Evolutionary conservation across 2,113 vertebrate species (phyloP).

Genomic region (Aleadryas rufinucha): DNA sequence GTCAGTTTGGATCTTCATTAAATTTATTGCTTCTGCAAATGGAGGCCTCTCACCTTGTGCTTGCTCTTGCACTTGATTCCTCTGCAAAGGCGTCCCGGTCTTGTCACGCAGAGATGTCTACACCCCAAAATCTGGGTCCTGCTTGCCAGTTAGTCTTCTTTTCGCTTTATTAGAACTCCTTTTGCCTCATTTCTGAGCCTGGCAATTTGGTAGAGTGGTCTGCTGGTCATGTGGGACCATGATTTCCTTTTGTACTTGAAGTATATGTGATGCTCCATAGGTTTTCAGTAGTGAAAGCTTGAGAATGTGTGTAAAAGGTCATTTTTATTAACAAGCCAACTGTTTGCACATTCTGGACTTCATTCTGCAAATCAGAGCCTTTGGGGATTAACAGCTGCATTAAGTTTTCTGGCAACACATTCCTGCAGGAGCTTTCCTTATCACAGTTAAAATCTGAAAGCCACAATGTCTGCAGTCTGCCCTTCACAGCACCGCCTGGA

Average conservation of each 20-base stretch:
- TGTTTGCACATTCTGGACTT: not conserved
- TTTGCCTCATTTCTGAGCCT: not conserved
- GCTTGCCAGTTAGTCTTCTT: not conserved
- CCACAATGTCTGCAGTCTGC: not conserved
- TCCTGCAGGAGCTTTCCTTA: conserved; percentile 9
- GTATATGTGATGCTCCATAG: not conserved
- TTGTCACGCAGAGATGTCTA: not conserved
- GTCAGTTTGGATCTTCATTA: not conserved
- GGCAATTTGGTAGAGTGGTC: not conserved
- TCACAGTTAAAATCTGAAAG: not conserved
- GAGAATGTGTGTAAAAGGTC: not conserved
- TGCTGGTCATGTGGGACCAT: not conserved
- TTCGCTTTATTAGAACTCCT: not conserved
- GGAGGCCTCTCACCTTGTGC: not conserved
- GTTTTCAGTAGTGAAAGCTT: not conserved
- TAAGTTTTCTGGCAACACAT: not conserved
- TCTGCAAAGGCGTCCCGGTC: not conserved
- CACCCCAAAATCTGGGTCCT: not conserved
- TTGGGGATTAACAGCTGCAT: conserved; percentile 16
- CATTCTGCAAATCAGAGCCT: not conserved
- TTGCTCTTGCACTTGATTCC: not conserved
- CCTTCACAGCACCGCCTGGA: not conserved
- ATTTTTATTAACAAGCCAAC: not conserved
- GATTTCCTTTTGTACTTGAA: not conserved
- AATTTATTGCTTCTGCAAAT: not conserved